phyloP scores from a whole-genome alignment of 1,140 invertebrate species.

The Drosophila takahashii region DNA sequence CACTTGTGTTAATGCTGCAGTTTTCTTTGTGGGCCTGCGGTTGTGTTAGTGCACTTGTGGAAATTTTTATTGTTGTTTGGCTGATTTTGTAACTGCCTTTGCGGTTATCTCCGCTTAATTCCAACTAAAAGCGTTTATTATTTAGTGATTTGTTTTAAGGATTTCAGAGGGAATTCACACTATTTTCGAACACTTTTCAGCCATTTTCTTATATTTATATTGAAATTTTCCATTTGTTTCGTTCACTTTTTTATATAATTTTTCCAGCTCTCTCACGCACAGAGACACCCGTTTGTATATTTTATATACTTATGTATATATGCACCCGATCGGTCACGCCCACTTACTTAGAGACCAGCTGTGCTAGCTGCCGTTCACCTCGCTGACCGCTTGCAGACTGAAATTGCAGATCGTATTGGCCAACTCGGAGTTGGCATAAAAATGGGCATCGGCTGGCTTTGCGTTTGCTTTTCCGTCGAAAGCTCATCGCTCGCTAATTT shows the following conservation, averaged over 20 bases:
- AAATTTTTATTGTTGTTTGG: constrained; percentile 48
- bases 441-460: constrained; percentile 51
- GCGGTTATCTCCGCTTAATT: constrained; percentile 34
- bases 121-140: not conserved
- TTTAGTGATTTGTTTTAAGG: not conserved
- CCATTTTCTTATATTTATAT: not conserved
- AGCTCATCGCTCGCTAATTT: constrained; percentile 73
- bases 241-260: constrained; percentile 64
- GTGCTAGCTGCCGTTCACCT: constrained; percentile 80
- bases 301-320: constrained; percentile 17
- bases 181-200: constrained; percentile 8
- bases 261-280: constrained; percentile 44
- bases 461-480: constrained; percentile 33
- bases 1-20: constrained; percentile 33
- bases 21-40: constrained; percentile 26
- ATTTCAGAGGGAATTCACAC: constrained; percentile 1
- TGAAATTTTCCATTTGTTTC: constrained; percentile 6
- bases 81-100: constrained; percentile 51
- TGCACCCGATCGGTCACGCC: constrained; percentile 65
- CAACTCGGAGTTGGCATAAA: constrained; percentile 76
- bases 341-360: constrained; percentile 71
- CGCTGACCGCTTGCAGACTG: constrained; percentile 83
- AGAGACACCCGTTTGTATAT: constrained; percentile 10
- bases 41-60: constrained; percentile 45
- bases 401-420: constrained; percentile 83